Evolutionary conservation across 2,888 invertebrate species (phyloP), one percentile per base, ranked within the genome.

Genomic region (Acleris cristana): DNA sequence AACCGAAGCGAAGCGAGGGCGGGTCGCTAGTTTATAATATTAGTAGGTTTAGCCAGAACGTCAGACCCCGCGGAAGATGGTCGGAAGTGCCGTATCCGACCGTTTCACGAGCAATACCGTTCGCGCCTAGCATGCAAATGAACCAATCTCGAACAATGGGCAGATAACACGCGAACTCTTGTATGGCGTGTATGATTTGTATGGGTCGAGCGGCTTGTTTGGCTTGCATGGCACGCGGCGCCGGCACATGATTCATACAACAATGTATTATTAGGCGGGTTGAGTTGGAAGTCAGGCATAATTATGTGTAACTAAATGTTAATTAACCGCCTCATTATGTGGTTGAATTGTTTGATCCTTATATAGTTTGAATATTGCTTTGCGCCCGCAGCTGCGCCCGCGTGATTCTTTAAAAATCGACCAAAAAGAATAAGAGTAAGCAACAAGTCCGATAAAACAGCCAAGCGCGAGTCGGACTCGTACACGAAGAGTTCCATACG

Each of bases 231-330:
- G 52, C 48, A 40, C 45, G 54, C 40, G 65, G 51, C 60, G 34
- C 54, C 54, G 34, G 59, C 55, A 49, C 60, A 34, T 55, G 54
- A 49, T 23, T 64, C 48, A 56, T 51, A 44, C 18, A 57, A 58
- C 62, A 58, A 57, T 69, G 55, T 60, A 65, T 65, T 51, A 51
- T 60, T 61, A 56, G 55, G 40, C 55, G 51, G 51, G 51, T 44
- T 44, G 44, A 61, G 44, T 61, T 56, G 55, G 44, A 60, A 59
- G 52, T 65, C 45, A 16, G 26, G 34, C 21, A 34, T 48, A 60
- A 40, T 59, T 10, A 54, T 54, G 7, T 59, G 7, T 23, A 26
- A 40, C 44, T 14, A 40, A 40, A 40, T 40, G 40, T 40, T 40
- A 53, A 54, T 21, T 58, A 58, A 54, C 59, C 54, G 34, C 54